Evolutionary conservation across 2,113 vertebrate genomes (phyloP), one percentile per base, ranked within the genome.

Genomic region (Oreotrochilus melanogaster): DNA sequence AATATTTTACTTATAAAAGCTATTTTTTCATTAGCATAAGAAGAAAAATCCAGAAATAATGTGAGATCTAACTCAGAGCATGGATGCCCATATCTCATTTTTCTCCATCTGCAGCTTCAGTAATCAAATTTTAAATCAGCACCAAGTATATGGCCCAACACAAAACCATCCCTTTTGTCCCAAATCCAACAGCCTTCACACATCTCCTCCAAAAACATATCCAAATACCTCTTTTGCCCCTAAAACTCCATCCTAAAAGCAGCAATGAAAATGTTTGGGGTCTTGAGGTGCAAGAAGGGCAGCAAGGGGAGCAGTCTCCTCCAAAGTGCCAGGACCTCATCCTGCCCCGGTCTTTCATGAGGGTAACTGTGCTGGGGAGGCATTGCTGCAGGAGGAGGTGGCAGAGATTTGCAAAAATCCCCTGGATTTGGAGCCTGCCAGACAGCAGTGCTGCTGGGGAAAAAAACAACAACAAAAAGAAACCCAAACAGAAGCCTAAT

Each of bases 281-380:
- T 48, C 8, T 35, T 35, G 18, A n/a, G 15, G 39, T 48, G 5
- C 14, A 65, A 64, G 31, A 23, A 71, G 12, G 58, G 51, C 30
- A 72, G 12, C 3, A 0, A 1, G 7, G 14, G 21, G 35, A 87
- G 23, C 19, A 73, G 33, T 25, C 9, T 31, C n/a, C 6, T 54
- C 43, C 5, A 2, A 16, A 82, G 8, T 24, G 7, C 10, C 45
- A 47, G 1, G 22, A 23, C 50, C 72, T 71, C 37, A 50, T 15
- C 10, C 35, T 35, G 18, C 33, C 2, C 0, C 22, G 21, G 30
- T 28, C 24, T 78, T 76, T 78, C 28, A 18, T 0, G 0, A 74
- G 56, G 7, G 42, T 7, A 37, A 10, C 42, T 2, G 0, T 30
- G 18, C 24, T 1, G 0, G 6, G 7, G n/a, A 56, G 18, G 5